Percentiles rank a stretch among this genome's conserved stretches.
phyloP scores from a whole-genome alignment of 2,888 invertebrate species.

The Caprella mutica region DNA sequence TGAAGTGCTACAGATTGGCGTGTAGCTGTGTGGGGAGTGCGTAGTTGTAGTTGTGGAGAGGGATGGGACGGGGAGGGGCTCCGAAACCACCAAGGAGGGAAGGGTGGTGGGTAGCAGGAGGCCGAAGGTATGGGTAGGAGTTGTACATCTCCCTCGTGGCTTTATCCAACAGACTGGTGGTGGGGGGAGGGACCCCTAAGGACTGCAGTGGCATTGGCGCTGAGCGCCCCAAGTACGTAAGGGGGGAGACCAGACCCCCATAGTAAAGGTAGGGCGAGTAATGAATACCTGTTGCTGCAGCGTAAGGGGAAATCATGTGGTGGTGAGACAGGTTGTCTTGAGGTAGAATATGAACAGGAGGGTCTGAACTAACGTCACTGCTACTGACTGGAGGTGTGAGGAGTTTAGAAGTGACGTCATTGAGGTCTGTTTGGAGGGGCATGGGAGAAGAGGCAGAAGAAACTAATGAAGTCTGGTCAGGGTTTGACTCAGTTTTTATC shows the following conservation, averaged over 20 bases:
- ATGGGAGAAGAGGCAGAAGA: conserved; percentile 1
- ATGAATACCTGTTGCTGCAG: neutral
- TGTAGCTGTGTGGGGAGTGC: conserved; percentile 28
- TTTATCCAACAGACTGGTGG: neutral
- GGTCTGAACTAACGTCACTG: neutral
- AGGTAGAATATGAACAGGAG: conserved; percentile 2
- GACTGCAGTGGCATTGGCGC: neutral
- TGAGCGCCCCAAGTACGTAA: neutral
- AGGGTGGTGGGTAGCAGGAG: conserved; percentile 12
- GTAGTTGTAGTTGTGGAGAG: conserved; percentile 31
- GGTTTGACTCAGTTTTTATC: neutral
- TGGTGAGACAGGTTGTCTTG: neutral
- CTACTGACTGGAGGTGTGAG: neutral
- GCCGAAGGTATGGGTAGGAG: conserved; percentile 1
- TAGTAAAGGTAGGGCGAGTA: conserved; percentile 5
- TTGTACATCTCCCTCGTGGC: conserved; percentile 4
- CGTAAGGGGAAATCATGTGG: neutral
- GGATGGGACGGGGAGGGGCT: conserved; percentile 29
- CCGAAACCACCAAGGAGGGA: neutral
- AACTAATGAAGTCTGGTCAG: neutral
- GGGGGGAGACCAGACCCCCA: neutral
- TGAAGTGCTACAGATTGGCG: conserved; percentile 30
- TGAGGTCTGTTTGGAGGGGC: neutral
- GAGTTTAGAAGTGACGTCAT: neutral
- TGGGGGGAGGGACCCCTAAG: neutral